phyloP scores from a whole-genome alignment of 2,888 invertebrate species.

The Acleris literana region DNA sequence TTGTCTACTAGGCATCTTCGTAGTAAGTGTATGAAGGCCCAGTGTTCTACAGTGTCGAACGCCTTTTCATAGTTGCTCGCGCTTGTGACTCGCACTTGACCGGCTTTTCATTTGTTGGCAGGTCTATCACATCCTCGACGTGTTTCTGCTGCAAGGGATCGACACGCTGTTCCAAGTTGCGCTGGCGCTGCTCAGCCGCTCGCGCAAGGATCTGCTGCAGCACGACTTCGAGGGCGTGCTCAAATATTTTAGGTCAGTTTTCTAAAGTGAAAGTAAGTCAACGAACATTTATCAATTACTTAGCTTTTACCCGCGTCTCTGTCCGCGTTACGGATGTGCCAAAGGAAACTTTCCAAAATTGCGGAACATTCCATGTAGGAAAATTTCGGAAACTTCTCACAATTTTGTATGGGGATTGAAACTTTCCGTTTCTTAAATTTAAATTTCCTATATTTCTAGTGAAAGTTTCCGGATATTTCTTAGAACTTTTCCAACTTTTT shows the following conservation, averaged over 20 bases:
- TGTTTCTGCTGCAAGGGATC: conserved; percentile 97
- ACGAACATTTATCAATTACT: no score
- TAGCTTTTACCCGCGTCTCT: no score
- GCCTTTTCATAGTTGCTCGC: not conserved
- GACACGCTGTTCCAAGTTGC: conserved; percentile 98
- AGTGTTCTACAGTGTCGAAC: not conserved
- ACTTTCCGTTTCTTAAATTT: no score
- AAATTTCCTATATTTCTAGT: no score
- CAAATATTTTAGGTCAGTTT: conserved; percentile 93
- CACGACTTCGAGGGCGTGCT: conserved; percentile 98
- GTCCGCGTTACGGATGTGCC: no score
- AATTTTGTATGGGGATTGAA: no score
- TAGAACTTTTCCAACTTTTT: no score
- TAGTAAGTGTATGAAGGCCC: not conserved
- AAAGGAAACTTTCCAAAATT: no score
- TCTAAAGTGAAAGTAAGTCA: no score
- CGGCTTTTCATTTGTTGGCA: conserved; percentile 40
- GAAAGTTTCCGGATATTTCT: no score
- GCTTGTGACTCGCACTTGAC: not conserved
- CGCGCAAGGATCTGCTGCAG: conserved; percentile 94
- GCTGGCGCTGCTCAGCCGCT: conserved; percentile 94
- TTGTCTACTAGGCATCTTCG: not conserved
- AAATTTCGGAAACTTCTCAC: no score
- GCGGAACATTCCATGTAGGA: no score
- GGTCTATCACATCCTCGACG: conserved; percentile 98